These are phyloP conservation scores for Drosophila bocki DNA, from an alignment of 1,140 invertebrate species.

Conservation along the genomic window DNA sequence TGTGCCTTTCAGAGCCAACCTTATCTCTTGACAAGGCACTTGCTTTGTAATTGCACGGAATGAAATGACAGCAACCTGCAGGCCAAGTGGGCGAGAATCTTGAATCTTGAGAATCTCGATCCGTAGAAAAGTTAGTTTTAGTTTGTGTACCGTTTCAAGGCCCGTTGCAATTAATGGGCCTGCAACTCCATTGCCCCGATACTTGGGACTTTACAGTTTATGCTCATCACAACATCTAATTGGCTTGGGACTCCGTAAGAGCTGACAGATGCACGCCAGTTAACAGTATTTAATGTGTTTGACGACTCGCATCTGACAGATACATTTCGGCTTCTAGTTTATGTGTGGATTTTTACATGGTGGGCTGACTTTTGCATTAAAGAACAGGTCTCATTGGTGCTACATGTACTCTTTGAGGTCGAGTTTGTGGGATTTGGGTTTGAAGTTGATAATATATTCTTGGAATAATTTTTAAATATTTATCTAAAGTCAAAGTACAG, in stretches of 20 bases:
- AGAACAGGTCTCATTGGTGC: slow-evolving; percentile 7
- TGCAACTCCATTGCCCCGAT: slow-evolving; percentile 19
- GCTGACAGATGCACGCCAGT: slow-evolving; percentile 38
- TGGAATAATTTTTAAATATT: neutral
- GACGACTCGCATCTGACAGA: slow-evolving; percentile 67
- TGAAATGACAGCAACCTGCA: slow-evolving; percentile 15
- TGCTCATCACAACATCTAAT: slow-evolving; percentile 44
- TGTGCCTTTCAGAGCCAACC: slow-evolving; percentile 11
- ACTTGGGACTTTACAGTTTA: slow-evolving; percentile 37
- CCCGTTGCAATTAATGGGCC: slow-evolving; percentile 76
- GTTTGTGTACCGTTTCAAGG: slow-evolving; percentile 64
- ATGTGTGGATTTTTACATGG: slow-evolving; percentile 65
- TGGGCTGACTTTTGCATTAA: slow-evolving; percentile 26
- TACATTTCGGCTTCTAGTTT: slow-evolving; percentile 53
- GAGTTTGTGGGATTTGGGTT: neutral
- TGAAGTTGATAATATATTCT: neutral
- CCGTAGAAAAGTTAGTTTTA: slow-evolving; percentile 10
- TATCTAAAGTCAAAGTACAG: neutral
- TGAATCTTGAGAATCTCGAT: neutral
- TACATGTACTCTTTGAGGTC: neutral
- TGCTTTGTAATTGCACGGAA: slow-evolving; percentile 39
- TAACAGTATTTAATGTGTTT: slow-evolving; percentile 49
- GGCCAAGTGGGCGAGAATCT: slow-evolving; percentile 18
- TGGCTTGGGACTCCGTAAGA: slow-evolving; percentile 13
- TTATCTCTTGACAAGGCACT: slow-evolving; percentile 19